A percentile compares a stretch with the other conserved stretches of the same genome.
Evolutionary conservation across 2,113 vertebrate species (phyloP).

Genomic region (Mastomys natalensis): DNA sequence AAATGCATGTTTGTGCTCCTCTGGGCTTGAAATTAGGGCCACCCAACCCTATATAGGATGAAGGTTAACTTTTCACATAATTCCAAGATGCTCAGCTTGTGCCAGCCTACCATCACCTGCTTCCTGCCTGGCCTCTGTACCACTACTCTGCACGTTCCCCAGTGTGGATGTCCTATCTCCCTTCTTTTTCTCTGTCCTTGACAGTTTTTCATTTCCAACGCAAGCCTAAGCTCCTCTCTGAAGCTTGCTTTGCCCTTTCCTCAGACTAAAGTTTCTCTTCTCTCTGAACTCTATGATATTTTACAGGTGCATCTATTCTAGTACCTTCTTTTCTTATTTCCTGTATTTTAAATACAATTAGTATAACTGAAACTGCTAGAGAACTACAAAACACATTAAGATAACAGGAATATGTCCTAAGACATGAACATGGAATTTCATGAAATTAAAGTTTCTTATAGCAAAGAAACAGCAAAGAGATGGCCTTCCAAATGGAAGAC

Average conservation of each 20-base stretch:
- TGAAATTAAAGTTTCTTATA: background rate
- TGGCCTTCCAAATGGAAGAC: background rate
- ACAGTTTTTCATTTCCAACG: background rate
- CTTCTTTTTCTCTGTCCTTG: background rate
- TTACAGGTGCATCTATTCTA: background rate
- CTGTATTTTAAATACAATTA: background rate
- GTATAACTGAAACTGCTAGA: background rate
- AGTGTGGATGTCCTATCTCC: too few species aligned
- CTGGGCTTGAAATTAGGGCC: background rate
- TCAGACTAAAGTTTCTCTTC: background rate
- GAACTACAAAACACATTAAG: background rate
- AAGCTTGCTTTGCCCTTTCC: background rate
- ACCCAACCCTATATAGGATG: background rate
- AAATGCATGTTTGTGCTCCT: background rate
- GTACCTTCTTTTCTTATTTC: background rate
- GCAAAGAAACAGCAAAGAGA: background rate
- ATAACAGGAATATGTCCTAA: background rate
- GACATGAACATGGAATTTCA: background rate
- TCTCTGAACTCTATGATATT: background rate
- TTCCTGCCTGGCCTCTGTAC: background rate
- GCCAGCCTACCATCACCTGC: background rate
- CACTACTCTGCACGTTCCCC: background rate
- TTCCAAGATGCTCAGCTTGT: background rate
- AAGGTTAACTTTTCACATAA: background rate
- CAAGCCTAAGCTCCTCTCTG: background rate